A percentile compares a stretch with the other conserved stretches of the same genome.
Conservation (phyloP, 2,797 vertebrate genomes). For the Malurus leucopterus region DNA sequence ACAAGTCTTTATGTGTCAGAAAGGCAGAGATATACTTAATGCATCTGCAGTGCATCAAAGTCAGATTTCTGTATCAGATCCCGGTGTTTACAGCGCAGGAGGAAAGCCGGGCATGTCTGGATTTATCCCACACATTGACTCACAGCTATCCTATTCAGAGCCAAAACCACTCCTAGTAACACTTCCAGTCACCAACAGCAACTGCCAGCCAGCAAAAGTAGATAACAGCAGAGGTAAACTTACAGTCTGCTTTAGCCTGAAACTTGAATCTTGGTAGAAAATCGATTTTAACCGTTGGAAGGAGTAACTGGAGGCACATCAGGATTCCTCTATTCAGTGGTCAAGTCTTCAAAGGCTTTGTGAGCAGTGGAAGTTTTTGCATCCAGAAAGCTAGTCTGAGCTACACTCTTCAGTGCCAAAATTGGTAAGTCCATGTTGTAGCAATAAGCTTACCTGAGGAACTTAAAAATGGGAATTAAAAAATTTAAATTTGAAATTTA, state of each 20-base stretch:
- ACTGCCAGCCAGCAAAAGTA: background rate
- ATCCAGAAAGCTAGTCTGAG: background rate
- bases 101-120: conserved; percentile 28
- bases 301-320: background rate
- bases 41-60: conserved; percentile 1
- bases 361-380: background rate
- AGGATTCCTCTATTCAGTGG: background rate
- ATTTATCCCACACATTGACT: conserved; percentile 40
- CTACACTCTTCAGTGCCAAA: background rate
- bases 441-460: background rate
- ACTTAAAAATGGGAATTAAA: background rate
- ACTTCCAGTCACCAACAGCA: background rate
- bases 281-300: background rate
- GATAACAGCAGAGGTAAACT: background rate
- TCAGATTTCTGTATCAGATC: conserved; percentile 15
- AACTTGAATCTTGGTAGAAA: background rate
- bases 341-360: background rate
- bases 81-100: conserved; percentile 24
- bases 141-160: background rate
- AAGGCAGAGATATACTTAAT: conserved; percentile 3
- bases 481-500: background rate
- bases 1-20: background rate
- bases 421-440: conserved; percentile 12
- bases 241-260: background rate
- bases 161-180: conserved; percentile 52